Percentiles rank a stretch among this genome's conserved stretches.
Conservation (phyloP, 2,888 invertebrate species). For the Lasioglossum malachurum region DNA sequence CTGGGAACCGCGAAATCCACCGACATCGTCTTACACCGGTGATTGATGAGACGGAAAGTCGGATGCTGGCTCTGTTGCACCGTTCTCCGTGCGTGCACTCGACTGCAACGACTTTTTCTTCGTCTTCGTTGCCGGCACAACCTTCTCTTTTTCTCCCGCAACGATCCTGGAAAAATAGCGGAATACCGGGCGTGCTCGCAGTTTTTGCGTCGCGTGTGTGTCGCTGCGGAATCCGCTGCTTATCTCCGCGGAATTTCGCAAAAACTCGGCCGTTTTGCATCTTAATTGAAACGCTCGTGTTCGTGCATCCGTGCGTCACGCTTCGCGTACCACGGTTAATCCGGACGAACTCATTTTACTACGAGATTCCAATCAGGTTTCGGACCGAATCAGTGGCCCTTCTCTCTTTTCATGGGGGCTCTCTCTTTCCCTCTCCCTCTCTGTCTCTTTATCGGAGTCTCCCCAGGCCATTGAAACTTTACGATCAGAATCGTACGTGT, state of each 20-base stretch:
- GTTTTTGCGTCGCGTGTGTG: background rate
- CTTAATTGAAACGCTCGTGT: background rate
- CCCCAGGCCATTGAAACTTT: background rate
- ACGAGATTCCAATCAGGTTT: background rate
- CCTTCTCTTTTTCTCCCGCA: background rate
- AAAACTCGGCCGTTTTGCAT: background rate
- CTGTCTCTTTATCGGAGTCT: background rate
- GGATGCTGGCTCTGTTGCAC: background rate
- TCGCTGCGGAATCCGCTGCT: background rate
- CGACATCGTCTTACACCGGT: background rate
- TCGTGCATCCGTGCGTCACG: background rate
- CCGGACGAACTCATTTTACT: background rate
- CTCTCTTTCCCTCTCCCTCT: too few species aligned
- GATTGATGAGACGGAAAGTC: background rate
- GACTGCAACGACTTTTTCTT: background rate
- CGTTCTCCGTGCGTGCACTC: background rate
- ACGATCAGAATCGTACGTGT: background rate
- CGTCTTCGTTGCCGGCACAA: background rate
- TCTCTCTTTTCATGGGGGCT: background rate
- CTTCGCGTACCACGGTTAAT: background rate
- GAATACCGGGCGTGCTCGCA: background rate
- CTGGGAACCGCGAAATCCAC: background rate
- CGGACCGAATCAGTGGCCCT: background rate
- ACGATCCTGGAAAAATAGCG: background rate
- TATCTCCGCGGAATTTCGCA: background rate